A percentile compares a stretch with the other conserved stretches of the same genome.
These are phyloP conservation scores for Steatornis caripensis DNA, from an alignment of 2,113 vertebrate genomes.

Conservation along the genomic window DNA sequence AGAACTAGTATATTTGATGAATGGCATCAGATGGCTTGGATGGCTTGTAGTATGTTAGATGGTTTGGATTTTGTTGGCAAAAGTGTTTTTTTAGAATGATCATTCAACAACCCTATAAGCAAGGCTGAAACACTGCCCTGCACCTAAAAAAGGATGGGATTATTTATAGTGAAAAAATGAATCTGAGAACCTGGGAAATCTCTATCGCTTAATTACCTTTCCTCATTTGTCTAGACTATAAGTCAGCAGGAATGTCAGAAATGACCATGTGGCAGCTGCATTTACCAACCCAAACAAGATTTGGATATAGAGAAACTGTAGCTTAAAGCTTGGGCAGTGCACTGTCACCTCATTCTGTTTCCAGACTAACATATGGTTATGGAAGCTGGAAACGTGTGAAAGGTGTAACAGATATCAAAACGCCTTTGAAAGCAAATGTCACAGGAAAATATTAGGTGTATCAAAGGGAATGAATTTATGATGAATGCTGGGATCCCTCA, in stretches of 20 bases:
- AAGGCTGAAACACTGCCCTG: background rate
- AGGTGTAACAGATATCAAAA: background rate
- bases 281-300: background rate
- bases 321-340: background rate
- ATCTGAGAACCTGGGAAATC: background rate
- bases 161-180: background rate
- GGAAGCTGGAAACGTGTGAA: background rate
- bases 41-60: background rate
- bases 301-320: background rate
- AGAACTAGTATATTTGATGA: background rate
- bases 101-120: background rate
- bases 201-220: background rate
- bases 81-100: background rate
- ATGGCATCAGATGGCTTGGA: background rate
- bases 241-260: background rate
- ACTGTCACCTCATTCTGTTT: background rate
- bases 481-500: rapidly evolving
- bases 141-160: background rate
- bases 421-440: background rate
- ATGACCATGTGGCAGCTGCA: background rate
- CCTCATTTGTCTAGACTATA: background rate
- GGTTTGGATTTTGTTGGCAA: background rate
- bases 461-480: slow-evolving; percentile 3
- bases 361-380: background rate
- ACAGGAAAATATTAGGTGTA: background rate